phyloP scores from a whole-genome alignment of 2,797 vertebrate species.

The Glyptemys insculpta region DNA sequence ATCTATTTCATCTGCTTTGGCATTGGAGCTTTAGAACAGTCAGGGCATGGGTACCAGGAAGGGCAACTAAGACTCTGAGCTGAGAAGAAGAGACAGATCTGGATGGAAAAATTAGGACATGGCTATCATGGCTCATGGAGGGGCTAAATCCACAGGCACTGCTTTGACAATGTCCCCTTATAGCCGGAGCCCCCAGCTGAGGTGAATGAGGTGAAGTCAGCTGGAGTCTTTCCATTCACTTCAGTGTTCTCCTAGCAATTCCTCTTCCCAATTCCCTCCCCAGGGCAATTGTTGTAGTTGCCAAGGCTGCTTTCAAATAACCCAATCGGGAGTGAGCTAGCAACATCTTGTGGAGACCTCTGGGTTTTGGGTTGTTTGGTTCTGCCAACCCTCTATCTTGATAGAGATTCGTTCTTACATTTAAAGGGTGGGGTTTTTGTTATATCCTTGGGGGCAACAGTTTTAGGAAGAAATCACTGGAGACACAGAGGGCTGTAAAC shows the following conservation, averaged over 20 bases:
- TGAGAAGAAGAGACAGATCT: neutral
- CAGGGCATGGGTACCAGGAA: neutral
- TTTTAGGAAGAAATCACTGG: too few relatives aligned
- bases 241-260: neutral
- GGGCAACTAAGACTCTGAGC: neutral
- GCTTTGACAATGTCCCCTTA: neutral
- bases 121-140: too few relatives aligned
- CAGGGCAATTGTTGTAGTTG: neutral
- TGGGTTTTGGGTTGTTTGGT: neutral
- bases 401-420: neutral
- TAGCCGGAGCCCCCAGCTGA: neutral
- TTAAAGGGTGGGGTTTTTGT: neutral
- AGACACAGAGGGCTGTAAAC: too few relatives aligned
- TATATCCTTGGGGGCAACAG: too few relatives aligned
- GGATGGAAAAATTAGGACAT: neutral
- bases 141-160: too few relatives aligned
- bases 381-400: neutral
- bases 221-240: neutral
- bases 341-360: neutral
- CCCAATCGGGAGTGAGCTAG: neutral
- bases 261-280: neutral
- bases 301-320: neutral
- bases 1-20: neutral
- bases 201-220: neutral
- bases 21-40: neutral